phyloP scores from a whole-genome alignment of 2,797 vertebrate genomes.

The Rhinoraja longicauda region DNA sequence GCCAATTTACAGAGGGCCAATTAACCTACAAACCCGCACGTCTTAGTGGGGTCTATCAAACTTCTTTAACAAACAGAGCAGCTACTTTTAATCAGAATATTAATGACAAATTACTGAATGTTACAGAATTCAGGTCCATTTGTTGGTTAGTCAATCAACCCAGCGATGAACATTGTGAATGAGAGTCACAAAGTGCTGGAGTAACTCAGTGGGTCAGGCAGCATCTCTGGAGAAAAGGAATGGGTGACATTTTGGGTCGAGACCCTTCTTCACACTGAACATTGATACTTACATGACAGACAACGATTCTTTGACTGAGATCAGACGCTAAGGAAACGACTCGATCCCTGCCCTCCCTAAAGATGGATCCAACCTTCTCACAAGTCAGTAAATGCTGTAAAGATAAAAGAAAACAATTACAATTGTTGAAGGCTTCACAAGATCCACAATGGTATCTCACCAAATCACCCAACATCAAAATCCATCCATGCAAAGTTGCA shows the following conservation, averaged over 20 bases:
- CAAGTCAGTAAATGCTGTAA: conserved; percentile 75
- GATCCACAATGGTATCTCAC: background rate
- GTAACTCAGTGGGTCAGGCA: no score
- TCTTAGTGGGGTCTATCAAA: no score
- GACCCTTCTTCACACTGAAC: no score
- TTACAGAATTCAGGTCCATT: background rate
- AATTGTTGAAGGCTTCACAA: background rate
- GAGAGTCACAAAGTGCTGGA: no score
- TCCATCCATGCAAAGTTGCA: background rate
- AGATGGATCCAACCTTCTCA: conserved; percentile 77
- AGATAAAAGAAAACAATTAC: background rate
- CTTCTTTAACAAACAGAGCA: background rate
- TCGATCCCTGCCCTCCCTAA: conserved; percentile 80
- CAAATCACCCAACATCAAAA: background rate
- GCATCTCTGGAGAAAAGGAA: no score
- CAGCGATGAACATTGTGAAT: background rate
- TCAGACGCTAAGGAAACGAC: conserved; percentile 76
- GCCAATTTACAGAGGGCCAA: no score
- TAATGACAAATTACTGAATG: background rate
- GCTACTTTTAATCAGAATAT: background rate
- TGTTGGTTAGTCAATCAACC: background rate
- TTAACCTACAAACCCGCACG: no score
- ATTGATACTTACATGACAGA: conserved; percentile 81
- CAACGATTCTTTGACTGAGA: conserved; percentile 66
- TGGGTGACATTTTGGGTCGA: no score